Evolutionary conservation across 2,888 invertebrate species (phyloP).

Genomic region (Drosophila kanekoi): DNA sequence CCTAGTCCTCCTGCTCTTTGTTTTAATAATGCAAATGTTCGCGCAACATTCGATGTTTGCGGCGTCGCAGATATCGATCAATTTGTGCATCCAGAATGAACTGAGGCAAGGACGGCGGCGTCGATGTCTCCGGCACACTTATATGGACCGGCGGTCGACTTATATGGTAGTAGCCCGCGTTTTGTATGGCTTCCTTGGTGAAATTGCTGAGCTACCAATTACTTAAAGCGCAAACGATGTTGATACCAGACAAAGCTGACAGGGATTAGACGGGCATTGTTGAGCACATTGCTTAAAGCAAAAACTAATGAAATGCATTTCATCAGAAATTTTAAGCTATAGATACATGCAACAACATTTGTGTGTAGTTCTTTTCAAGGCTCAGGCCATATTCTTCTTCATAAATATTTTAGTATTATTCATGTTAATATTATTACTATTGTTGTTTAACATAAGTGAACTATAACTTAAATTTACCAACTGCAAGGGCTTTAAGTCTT

Average conservation of each 20-base stretch:
- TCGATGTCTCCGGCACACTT: not conserved
- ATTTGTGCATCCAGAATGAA: not conserved
- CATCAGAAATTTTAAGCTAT: slow-evolving; percentile 27
- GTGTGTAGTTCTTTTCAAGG: no score
- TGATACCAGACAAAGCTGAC: slow-evolving; percentile 9
- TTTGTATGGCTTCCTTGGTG: not conserved
- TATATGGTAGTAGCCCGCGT: not conserved
- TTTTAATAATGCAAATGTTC: slow-evolving; percentile 24
- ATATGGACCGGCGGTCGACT: not conserved
- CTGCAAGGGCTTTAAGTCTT: not conserved
- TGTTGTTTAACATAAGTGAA: no score
- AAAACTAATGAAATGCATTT: slow-evolving; percentile 65
- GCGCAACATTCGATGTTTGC: not conserved
- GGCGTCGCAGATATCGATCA: not conserved
- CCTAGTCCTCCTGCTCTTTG: not conserved
- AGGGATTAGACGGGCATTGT: slow-evolving; percentile 4
- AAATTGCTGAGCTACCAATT: slow-evolving; percentile 17
- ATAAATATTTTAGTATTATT: no score
- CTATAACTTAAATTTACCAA: not conserved
- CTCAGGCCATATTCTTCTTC: no score
- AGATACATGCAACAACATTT: not conserved
- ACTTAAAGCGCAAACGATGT: slow-evolving; percentile 1
- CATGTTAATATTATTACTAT: no score
- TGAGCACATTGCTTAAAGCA: slow-evolving; percentile 21
- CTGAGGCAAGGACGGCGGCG: not conserved